These are phyloP conservation scores for Zosterops hypoxanthus DNA, from an alignment of 2,113 vertebrate species.

Conservation along the genomic window DNA sequence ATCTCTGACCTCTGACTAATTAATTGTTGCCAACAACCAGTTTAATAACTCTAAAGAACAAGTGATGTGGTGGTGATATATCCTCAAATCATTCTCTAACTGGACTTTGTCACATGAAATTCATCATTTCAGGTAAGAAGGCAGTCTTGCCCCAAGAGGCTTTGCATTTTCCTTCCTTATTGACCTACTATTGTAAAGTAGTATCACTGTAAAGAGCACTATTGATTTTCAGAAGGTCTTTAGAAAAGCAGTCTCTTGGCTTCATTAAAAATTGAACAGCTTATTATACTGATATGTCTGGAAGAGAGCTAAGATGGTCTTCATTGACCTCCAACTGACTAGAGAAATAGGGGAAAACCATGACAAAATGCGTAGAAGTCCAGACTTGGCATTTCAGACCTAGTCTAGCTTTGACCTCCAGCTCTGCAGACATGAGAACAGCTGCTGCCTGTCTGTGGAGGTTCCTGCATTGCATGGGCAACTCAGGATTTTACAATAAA, in stretches of 20 bases:
- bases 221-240: conserved; percentile 40
- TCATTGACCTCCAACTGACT: not conserved
- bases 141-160: not conserved
- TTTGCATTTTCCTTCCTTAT: conserved; percentile 7
- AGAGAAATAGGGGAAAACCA: not conserved
- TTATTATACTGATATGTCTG: not conserved
- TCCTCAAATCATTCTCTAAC: not conserved
- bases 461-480: not conserved
- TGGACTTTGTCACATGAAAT: not conserved
- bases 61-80: not conserved
- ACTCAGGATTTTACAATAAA: not conserved
- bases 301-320: not conserved
- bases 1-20: not conserved
- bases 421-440: not conserved
- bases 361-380: not conserved
- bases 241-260: not conserved
- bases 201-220: not conserved
- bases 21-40: not conserved
- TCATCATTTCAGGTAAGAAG: not conserved
- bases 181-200: not conserved
- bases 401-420: not conserved
- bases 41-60: not conserved
- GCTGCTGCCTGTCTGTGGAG: not conserved
- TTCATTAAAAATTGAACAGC: conserved; percentile 51
- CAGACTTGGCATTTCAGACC: not conserved